These are phyloP conservation scores for Cyphotilapia sp. DNA, from an alignment of 2,113 vertebrate genomes.

Conservation along the genomic window DNA sequence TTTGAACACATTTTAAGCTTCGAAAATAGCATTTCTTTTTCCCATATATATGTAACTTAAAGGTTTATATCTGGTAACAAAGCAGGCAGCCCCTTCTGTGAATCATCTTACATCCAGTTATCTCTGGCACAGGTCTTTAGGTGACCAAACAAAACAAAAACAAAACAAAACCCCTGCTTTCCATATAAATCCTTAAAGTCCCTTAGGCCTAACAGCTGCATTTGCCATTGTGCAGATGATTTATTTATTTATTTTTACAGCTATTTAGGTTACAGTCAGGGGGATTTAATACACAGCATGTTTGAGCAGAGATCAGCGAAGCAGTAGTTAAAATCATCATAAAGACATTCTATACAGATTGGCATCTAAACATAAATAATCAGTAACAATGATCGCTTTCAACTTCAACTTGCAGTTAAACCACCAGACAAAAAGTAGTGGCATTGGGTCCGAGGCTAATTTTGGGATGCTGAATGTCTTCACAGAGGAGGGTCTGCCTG, in stretches of 20 bases:
- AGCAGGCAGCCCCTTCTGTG: slow-evolving; percentile 58
- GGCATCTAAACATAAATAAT: neutral
- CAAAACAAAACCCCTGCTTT: neutral
- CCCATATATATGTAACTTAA: slow-evolving; percentile 57
- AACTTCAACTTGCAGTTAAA: neutral
- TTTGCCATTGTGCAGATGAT: neutral
- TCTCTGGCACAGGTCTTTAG: slow-evolving; percentile 11
- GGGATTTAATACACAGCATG: neutral
- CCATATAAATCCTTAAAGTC: neutral
- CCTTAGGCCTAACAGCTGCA: neutral
- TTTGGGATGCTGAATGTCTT: neutral
- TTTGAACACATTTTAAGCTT: slow-evolving; percentile 58
- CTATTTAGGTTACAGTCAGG: neutral
- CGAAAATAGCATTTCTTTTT: slow-evolving; percentile 71
- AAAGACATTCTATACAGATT: neutral
- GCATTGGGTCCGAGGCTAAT: neutral
- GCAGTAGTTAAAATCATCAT: neutral
- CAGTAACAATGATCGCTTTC: neutral
- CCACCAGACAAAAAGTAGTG: neutral
- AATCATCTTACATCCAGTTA: neutral
- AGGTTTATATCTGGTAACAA: slow-evolving; percentile 59
- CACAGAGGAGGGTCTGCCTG: slow-evolving; percentile 20
- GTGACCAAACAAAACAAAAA: neutral
- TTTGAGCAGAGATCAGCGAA: neutral
- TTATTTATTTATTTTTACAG: neutral